Evolutionary conservation across 2,113 vertebrate species (phyloP).

Genomic region (Nothoprocta perdicaria): DNA sequence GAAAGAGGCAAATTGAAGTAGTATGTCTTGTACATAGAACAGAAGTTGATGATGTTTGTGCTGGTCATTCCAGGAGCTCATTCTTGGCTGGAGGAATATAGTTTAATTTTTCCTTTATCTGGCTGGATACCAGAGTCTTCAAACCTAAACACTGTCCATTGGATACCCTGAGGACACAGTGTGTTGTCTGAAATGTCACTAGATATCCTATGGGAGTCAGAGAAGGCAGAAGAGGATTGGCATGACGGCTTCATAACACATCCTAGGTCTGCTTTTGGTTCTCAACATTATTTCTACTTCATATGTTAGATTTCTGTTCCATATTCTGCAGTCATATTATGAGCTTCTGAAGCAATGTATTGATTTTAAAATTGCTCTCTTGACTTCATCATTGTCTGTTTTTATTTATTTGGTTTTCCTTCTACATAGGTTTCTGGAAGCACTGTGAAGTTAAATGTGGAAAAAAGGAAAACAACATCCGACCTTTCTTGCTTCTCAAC

Average conservation of each 20-base stretch:
- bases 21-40: background rate
- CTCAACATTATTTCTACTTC: background rate
- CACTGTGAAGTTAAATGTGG: background rate
- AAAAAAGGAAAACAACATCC: background rate
- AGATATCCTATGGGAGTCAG: background rate
- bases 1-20: background rate
- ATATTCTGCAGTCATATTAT: slow-evolving; percentile 43
- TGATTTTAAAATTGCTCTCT: slow-evolving; percentile 80
- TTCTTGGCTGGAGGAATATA: background rate
- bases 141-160: background rate
- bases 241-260: background rate
- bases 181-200: background rate
- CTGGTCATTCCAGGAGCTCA: background rate
- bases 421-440: slow-evolving; percentile 49
- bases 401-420: slow-evolving; percentile 80
- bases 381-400: slow-evolving; percentile 79
- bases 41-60: background rate
- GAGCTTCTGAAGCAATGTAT: slow-evolving; percentile 68
- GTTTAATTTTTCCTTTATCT: background rate
- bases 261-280: background rate
- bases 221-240: background rate
- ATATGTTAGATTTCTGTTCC: slow-evolving; percentile 38
- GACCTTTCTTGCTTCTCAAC: slow-evolving; percentile 30
- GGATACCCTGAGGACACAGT: background rate
- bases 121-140: background rate